A percentile compares a stretch with the other conserved stretches of the same genome.
Conservation (phyloP, 2,113 vertebrate genomes). For the Phylloscopus trochilus region DNA sequence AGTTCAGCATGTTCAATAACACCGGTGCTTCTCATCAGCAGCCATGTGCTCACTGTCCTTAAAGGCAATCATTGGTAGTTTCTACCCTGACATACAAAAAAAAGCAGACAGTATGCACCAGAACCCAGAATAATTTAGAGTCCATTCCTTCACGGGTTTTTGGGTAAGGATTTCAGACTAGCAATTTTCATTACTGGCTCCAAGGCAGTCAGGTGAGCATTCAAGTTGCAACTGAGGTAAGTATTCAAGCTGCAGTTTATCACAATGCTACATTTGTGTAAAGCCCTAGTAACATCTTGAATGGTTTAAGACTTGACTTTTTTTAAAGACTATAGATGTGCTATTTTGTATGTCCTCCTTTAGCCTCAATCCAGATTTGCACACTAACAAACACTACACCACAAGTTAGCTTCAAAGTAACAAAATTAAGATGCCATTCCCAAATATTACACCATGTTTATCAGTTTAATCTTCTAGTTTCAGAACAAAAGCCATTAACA, state of each 20-base stretch:
- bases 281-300: not conserved
- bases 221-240: not conserved
- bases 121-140: not conserved
- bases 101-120: rapidly evolving
- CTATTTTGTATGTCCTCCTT: not conserved
- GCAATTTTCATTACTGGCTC: not conserved
- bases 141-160: not conserved
- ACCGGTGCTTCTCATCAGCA: not conserved
- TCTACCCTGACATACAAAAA: not conserved
- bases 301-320: not conserved
- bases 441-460: not conserved
- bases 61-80: not conserved
- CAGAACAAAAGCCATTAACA: not conserved
- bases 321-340: not conserved
- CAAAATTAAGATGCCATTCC: not conserved
- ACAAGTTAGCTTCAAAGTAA: not conserved
- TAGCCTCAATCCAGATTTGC: not conserved
- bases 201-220: not conserved
- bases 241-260: not conserved
- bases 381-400: not conserved
- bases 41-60: not conserved
- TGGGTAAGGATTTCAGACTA: not conserved
- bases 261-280: not conserved
- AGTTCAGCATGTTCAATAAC: not conserved
- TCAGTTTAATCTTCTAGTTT: not conserved